These are phyloP conservation scores for Cephalopterus ornatus DNA, from an alignment of 2,113 vertebrate species.

Conservation along the genomic window DNA sequence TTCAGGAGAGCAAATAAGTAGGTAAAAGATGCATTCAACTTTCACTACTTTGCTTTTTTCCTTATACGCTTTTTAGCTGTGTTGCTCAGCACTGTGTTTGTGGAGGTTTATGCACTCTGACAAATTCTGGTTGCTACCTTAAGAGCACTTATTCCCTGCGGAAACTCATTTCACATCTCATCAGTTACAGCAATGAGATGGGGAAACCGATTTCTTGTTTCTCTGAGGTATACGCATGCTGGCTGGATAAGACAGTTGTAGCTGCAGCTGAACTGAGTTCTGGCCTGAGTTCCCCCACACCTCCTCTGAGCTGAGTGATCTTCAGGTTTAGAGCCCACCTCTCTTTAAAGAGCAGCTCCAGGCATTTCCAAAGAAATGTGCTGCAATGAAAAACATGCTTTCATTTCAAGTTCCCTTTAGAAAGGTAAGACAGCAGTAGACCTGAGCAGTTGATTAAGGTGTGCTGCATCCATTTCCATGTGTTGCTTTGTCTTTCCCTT, in stretches of 20 bases:
- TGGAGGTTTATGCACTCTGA: background rate
- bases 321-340: background rate
- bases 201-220: slow-evolving; percentile 25
- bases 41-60: background rate
- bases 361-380: background rate
- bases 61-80: background rate
- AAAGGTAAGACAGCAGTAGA: background rate
- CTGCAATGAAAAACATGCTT: background rate
- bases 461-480: background rate
- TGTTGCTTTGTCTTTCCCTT: background rate
- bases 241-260: background rate
- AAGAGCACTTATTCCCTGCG: slow-evolving; percentile 2
- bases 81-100: background rate
- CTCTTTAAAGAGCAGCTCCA: background rate
- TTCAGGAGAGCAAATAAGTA: background rate
- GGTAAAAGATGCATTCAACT: background rate
- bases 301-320: background rate
- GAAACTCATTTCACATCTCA: slow-evolving; percentile 70
- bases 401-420: background rate
- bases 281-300: background rate
- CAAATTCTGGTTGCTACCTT: slow-evolving; percentile 38
- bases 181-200: slow-evolving; percentile 30
- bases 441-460: background rate
- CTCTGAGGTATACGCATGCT: background rate
- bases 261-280: background rate